Evolutionary conservation across 1,140 invertebrate species (phyloP).

Genomic region (Leptestheria dahalacensis): DNA sequence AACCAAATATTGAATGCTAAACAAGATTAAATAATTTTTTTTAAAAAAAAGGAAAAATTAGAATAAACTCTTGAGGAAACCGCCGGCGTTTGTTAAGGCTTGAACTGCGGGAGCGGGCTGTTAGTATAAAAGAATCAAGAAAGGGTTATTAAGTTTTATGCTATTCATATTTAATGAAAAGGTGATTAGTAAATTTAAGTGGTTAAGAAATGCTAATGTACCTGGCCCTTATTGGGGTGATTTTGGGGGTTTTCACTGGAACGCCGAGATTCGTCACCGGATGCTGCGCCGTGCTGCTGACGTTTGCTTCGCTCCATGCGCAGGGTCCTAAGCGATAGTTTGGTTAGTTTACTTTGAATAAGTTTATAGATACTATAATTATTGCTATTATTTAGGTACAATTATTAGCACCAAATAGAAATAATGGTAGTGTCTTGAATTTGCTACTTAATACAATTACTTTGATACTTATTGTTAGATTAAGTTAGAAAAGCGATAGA

Average conservation of each 20-base stretch:
- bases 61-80: constrained; percentile 80
- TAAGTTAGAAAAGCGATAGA: too few species aligned
- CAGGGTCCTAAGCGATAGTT: too few species aligned
- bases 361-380: too few species aligned
- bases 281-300: background rate
- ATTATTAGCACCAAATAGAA: too few species aligned
- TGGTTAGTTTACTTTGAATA: too few species aligned
- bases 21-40: background rate
- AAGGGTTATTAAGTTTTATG: background rate
- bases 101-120: constrained; percentile 15
- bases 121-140: background rate
- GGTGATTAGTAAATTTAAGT: too few species aligned
- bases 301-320: constrained; percentile 3
- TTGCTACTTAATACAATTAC: too few species aligned
- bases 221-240: background rate
- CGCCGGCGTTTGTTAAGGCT: constrained; percentile 32
- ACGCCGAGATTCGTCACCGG: background rate
- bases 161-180: constrained; percentile 7
- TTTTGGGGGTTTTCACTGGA: background rate
- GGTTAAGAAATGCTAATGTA: too few species aligned
- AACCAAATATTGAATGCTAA: constrained; percentile 3
- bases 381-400: too few species aligned
- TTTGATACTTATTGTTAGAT: too few species aligned
- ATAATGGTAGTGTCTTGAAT: too few species aligned
- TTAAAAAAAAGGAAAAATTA: constrained; percentile 33